Percentiles rank a stretch among this genome's conserved stretches.
Conservation (phyloP, 2,888 invertebrate species). For the Pseudococcus viburni region DNA sequence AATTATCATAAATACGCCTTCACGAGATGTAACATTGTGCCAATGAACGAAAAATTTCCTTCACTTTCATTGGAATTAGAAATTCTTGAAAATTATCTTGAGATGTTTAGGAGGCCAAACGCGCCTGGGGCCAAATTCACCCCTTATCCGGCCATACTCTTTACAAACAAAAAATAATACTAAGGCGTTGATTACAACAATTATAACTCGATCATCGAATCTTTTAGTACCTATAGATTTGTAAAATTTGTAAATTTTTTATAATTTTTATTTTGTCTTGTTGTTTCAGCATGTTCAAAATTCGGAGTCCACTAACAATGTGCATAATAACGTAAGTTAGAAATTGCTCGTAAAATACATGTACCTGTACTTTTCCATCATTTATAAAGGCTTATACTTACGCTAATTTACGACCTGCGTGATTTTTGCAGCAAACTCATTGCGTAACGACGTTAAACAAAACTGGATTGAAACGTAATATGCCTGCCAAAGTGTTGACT, state of each 20-base stretch:
- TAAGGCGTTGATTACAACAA: no score
- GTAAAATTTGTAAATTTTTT: not conserved
- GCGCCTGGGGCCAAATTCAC: no score
- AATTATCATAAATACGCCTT: no score
- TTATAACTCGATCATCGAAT: no score
- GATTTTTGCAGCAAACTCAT: slow-evolving; percentile 50
- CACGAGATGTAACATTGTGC: no score
- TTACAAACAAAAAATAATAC: no score
- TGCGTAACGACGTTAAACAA: slow-evolving; percentile 61
- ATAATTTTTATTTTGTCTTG: slow-evolving; percentile 52
- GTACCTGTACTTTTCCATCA: not conserved
- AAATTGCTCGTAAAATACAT: not conserved
- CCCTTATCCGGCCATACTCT: no score
- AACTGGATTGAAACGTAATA: slow-evolving; percentile 71
- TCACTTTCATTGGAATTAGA: no score
- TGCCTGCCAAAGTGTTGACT: slow-evolving; percentile 76
- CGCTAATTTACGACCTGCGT: not conserved
- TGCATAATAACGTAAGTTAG: slow-evolving; percentile 72
- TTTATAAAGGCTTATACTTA: not conserved
- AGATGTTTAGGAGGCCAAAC: no score
- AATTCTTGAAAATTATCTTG: no score
- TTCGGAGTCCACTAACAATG: slow-evolving; percentile 72
- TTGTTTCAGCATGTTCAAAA: slow-evolving; percentile 74
- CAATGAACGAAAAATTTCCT: no score
- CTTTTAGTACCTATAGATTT: not conserved